phyloP scores from a whole-genome alignment of 2,888 invertebrate species.

The Salticus scenicus region DNA sequence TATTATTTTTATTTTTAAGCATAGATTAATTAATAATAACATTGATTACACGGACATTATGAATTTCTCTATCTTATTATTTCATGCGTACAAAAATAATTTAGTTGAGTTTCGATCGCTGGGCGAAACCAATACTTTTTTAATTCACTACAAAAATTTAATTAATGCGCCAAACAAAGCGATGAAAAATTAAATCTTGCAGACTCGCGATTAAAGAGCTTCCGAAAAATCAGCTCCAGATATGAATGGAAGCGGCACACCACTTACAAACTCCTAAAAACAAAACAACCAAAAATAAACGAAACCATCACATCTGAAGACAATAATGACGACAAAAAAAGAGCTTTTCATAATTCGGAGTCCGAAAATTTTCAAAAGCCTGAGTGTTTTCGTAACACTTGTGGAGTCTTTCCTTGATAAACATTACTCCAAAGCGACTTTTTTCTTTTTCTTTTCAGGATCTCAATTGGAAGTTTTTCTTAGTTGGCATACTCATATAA shows the following conservation, averaged over 20 bases:
- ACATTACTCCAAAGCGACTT: conserved; percentile 29
- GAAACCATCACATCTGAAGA: conserved; percentile 4
- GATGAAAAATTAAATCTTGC: not conserved
- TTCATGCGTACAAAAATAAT: too few relatives aligned
- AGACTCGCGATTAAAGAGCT: not conserved
- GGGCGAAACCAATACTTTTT: too few relatives aligned
- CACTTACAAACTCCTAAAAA: conserved; percentile 32
- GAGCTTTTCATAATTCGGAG: conserved; percentile 48
- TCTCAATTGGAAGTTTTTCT: conserved; percentile 15
- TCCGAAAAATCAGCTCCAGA: conserved; percentile 34
- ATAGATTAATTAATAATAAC: too few relatives aligned
- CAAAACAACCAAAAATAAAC: conserved; percentile 40
- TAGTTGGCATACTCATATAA: conserved; percentile 35
- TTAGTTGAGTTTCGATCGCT: too few relatives aligned
- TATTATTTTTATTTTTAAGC: too few relatives aligned
- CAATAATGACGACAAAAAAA: conserved; percentile 33
- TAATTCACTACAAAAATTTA: too few relatives aligned
- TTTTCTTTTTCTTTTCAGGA: not conserved
- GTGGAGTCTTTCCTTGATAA: conserved; percentile 42
- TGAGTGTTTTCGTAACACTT: conserved; percentile 64
- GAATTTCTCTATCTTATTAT: too few relatives aligned
- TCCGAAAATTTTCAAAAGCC: conserved; percentile 54
- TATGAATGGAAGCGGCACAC: conserved; percentile 46
- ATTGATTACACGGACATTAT: too few relatives aligned
- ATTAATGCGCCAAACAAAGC: not conserved